phyloP scores from a whole-genome alignment of 2,113 vertebrate species.

The Zosterops hypoxanthus region DNA sequence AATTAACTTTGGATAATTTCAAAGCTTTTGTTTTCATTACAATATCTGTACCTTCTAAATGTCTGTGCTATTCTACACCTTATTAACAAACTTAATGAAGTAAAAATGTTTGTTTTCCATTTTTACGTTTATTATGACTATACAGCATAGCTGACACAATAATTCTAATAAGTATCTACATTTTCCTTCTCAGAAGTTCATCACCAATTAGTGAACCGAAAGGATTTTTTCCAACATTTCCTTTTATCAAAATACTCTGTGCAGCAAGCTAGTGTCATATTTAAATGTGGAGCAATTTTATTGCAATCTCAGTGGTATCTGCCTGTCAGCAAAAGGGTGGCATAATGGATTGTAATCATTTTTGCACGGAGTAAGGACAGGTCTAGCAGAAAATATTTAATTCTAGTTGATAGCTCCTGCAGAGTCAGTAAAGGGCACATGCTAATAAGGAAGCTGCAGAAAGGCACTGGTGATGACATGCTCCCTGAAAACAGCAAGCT shows the following conservation, averaged over 20 bases:
- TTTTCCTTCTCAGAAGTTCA: neutral
- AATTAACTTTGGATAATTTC: conserved; percentile 40
- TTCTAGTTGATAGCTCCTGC: conserved; percentile 89
- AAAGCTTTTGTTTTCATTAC: conserved; percentile 12
- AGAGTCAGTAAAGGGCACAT: conserved; percentile 81
- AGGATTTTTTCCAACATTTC: conserved; percentile 40
- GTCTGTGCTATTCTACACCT: neutral
- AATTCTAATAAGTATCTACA: conserved; percentile 3
- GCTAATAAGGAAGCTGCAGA: conserved; percentile 79
- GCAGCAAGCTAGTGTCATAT: conserved; percentile 60
- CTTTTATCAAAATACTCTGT: conserved; percentile 24
- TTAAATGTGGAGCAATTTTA: conserved; percentile 76
- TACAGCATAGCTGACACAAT: neutral
- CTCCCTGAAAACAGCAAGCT: conserved; percentile 74
- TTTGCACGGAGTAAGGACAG: conserved; percentile 79
- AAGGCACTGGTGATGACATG: conserved; percentile 66
- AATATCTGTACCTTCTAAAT: neutral
- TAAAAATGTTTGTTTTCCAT: conserved; percentile 5
- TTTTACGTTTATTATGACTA: neutral
- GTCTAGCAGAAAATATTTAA: conserved; percentile 85
- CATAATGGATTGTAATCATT: conserved; percentile 87
- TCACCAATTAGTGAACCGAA: neutral
- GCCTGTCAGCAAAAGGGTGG: conserved; percentile 85
- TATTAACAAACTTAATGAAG: neutral
- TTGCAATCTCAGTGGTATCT: conserved; percentile 78